Evolutionary conservation across 2,888 invertebrate genomes (phyloP).

Genomic region (Entomobrya multifasciata): DNA sequence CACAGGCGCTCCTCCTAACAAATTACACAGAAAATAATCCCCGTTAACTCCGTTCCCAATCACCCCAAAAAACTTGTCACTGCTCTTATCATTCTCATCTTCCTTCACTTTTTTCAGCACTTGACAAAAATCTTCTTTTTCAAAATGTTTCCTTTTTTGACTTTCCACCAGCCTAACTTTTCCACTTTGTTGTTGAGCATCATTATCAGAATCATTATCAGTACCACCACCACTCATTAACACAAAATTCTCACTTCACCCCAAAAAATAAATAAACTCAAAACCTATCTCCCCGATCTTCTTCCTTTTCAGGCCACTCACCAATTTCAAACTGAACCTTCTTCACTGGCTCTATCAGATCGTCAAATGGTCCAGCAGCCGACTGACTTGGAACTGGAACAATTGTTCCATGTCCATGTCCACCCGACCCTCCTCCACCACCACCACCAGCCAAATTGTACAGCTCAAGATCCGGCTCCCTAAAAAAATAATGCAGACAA

Average conservation of each 20-base stretch:
- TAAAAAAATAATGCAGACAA: neutral
- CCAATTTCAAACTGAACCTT: conserved; percentile 80
- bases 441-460: conserved; percentile 60
- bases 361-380: conserved; percentile 67
- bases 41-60: too few relatives aligned
- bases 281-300: neutral
- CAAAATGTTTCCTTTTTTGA: too few relatives aligned
- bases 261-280: too few relatives aligned
- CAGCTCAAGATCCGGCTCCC: conserved; percentile 57
- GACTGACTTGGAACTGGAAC: too few relatives aligned
- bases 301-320: conserved; percentile 72
- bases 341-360: conserved; percentile 76
- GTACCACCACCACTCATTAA: neutral
- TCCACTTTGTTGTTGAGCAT: neutral
- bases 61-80: too few relatives aligned
- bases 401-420: conserved; percentile 51
- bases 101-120: too few relatives aligned
- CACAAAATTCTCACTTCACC: conserved; percentile 10
- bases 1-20: conserved; percentile 57
- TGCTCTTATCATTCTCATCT: too few relatives aligned
- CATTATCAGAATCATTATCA: neutral
- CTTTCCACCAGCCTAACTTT: too few relatives aligned
- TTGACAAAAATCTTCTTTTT: too few relatives aligned
- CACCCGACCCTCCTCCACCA: too few relatives aligned
- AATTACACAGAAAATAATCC: too few relatives aligned